phyloP scores from a whole-genome alignment of 2,888 invertebrate species.

The Leptodirus hochenwartii region DNA sequence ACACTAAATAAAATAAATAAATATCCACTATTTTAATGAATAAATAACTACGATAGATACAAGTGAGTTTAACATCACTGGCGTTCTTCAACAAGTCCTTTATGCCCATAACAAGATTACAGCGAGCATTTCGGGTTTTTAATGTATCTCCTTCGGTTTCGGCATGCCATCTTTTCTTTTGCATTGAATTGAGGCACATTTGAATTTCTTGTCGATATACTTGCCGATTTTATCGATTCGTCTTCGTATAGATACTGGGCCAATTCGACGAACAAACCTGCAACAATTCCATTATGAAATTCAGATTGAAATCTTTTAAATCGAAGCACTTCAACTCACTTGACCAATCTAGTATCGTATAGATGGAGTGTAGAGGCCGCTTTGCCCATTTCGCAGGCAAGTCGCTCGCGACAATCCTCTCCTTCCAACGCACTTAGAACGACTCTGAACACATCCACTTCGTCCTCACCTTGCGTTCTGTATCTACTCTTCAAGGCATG shows the following conservation, averaged over 20 bases:
- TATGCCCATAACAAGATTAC: too few species aligned
- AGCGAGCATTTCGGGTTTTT: too few species aligned
- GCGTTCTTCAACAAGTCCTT: too few species aligned
- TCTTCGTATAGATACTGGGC: slow-evolving; percentile 21
- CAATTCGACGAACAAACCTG: slow-evolving; percentile 22
- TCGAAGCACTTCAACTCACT: slow-evolving; percentile 18
- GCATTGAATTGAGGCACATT: slow-evolving; percentile 25
- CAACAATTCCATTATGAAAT: slow-evolving; percentile 12
- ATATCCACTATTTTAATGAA: too few species aligned
- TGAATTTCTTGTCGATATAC: slow-evolving; percentile 21
- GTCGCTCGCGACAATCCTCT: slow-evolving; percentile 28
- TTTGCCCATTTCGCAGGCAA: slow-evolving; percentile 29
- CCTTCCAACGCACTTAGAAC: slow-evolving; percentile 28
- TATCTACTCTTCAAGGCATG: slow-evolving; percentile 16
- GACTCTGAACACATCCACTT: slow-evolving; percentile 23
- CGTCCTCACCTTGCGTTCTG: slow-evolving; percentile 18
- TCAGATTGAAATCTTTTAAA: not conserved
- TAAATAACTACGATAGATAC: too few species aligned
- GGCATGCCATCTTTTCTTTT: slow-evolving; percentile 15
- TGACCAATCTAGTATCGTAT: slow-evolving; percentile 24
- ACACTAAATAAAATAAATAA: too few species aligned
- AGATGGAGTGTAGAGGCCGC: slow-evolving; percentile 23
- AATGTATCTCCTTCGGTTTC: too few species aligned
- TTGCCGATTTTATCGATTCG: slow-evolving; percentile 22
- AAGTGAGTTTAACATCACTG: too few species aligned